Percentiles rank a stretch among this genome's conserved stretches.
phyloP scores from a whole-genome alignment of 2,888 invertebrate species.

The Clitarchus hookeri region DNA sequence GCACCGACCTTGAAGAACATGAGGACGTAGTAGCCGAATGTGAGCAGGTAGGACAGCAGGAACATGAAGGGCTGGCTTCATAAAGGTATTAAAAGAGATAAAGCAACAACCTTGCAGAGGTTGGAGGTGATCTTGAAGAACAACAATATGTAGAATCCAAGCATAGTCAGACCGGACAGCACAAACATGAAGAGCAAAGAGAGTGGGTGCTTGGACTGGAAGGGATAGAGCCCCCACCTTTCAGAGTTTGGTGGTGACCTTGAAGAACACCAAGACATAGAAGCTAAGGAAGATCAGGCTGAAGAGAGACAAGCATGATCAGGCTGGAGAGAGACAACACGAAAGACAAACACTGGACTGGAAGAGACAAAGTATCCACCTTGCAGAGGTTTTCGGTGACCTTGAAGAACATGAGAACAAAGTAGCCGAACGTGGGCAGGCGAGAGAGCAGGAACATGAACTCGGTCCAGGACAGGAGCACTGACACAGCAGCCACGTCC shows the following conservation, averaged over 20 bases:
- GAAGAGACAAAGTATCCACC: slow-evolving; percentile 48
- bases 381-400: slow-evolving; percentile 62
- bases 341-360: not conserved
- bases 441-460: slow-evolving; percentile 62
- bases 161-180: slow-evolving; percentile 61
- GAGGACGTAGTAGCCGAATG: slow-evolving; percentile 63
- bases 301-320: slow-evolving; percentile 51
- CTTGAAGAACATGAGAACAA: slow-evolving; percentile 65
- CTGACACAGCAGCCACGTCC: slow-evolving; percentile 59
- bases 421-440: slow-evolving; percentile 63
- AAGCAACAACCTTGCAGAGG: slow-evolving; percentile 57
- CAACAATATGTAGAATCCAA: slow-evolving; percentile 65
- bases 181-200: slow-evolving; percentile 57
- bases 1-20: slow-evolving; percentile 62
- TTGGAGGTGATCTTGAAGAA: slow-evolving; percentile 64
- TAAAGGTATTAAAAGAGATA: slow-evolving; percentile 42
- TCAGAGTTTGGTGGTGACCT: slow-evolving; percentile 61
- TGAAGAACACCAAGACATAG: slow-evolving; percentile 66
- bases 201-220: slow-evolving; percentile 42
- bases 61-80: slow-evolving; percentile 55
- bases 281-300: slow-evolving; percentile 63
- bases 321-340: too few relatives aligned
- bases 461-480: slow-evolving; percentile 62
- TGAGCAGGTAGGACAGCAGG: slow-evolving; percentile 61
- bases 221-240: slow-evolving; percentile 52